Evolutionary conservation across 2,888 invertebrate species (phyloP), one percentile per base, ranked within the genome.

Genomic region (Andrena camellia): DNA sequence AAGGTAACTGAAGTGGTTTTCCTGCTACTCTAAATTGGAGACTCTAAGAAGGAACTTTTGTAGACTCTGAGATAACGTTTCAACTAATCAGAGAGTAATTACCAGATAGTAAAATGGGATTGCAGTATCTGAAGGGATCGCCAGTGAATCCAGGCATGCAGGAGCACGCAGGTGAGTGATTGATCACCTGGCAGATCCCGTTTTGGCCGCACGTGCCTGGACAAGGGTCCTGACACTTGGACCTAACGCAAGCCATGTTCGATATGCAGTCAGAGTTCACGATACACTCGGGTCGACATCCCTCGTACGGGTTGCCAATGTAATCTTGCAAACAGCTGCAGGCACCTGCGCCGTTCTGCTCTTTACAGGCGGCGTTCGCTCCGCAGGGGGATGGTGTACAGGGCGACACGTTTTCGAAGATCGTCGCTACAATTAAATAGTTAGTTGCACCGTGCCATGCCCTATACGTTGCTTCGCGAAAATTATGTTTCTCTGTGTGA

Each of bases 141-240:
- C 97, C 97, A 20, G 95, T 96, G 88, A 95, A 96, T 69, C 95
- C 95, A 42, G 94, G 89, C 23, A 94, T 94, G 91, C 97, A 97
- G 73, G 96, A 96, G 93, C 98, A 98, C 87, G 97, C 96, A 4
- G 98, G 97, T 91, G 96, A 96, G 92, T 98, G 97, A 90, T 97
- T 96, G 81, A 96, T 96, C 7, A 97, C 97, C 92, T 96, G 96
- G 90, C 98, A 98, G 48, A 95, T 94, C 17, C 97, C 95, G 90
- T 96, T 96, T 29, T 90, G 88, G 6, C 95, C 95, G 85, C 95
- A 95, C n/a, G 93, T 93, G 35, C 95, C 95, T n/a, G 94, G 94
- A 83, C 95, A 95, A 7, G 95, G 95, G 89, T 95, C 94, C 68
- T 93, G 92, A 85, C 95, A 95, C 84, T 95, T 95, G 60, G 94